Percentiles rank a stretch among this genome's conserved stretches.
Evolutionary conservation across 2,888 invertebrate genomes (phyloP).

Genomic region (Hemistola chrysoprasaria): DNA sequence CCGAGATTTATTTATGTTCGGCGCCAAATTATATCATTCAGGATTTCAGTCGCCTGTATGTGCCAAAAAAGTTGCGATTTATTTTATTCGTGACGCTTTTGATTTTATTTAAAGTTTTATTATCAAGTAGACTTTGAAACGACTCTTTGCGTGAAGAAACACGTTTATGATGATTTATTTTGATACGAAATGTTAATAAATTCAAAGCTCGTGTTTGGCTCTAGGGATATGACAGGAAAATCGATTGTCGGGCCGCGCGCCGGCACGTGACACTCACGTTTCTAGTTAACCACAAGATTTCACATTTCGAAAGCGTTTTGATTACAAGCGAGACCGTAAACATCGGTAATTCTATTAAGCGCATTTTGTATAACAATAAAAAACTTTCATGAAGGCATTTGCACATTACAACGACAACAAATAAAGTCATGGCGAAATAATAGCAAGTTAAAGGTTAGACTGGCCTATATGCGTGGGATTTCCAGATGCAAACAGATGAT

Average conservation of each 20-base stretch:
- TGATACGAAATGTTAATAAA: background rate
- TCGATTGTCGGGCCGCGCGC: conserved; percentile 11
- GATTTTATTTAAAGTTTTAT: conserved; percentile 25
- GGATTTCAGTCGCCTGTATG: conserved; percentile 41
- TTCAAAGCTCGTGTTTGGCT: background rate
- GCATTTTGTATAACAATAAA: conserved; percentile 4
- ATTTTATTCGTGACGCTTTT: conserved; percentile 43
- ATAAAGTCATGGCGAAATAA: conserved; percentile 8
- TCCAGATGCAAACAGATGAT: conserved; percentile 11
- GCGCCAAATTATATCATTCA: conserved; percentile 67
- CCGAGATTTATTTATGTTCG: conserved; percentile 69
- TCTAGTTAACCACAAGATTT: conserved; percentile 7
- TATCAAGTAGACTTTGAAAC: background rate
- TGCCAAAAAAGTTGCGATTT: conserved; percentile 50
- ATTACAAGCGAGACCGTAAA: conserved; percentile 6
- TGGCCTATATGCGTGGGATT: conserved; percentile 17
- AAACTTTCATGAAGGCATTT: conserved; percentile 5
- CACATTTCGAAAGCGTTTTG: conserved; percentile 8
- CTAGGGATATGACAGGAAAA: conserved; percentile 11
- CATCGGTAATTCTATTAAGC: background rate
- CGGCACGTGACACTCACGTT: conserved; percentile 18
- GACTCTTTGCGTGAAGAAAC: background rate
- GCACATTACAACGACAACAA: conserved; percentile 10
- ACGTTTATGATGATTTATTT: conserved; percentile 1
- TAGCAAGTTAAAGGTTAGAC: conserved; percentile 19